These are phyloP conservation scores for Apis florea DNA, from an alignment of 1,140 invertebrate species.

Conservation along the genomic window DNA sequence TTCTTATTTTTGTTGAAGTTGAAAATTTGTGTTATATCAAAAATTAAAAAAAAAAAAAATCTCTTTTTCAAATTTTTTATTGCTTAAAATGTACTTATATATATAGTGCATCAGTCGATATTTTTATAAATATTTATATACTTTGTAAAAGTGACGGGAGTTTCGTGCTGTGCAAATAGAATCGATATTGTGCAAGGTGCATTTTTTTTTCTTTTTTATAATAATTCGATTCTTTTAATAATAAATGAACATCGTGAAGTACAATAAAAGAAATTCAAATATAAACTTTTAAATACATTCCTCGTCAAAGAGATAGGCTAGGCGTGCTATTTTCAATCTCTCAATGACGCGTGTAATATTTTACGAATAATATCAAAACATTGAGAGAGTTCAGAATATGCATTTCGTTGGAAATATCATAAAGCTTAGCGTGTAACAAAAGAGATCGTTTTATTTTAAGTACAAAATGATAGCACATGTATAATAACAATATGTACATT, in stretches of 20 bases:
- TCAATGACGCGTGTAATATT: too few species aligned
- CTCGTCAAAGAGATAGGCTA: too few species aligned
- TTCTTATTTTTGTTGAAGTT: not conserved
- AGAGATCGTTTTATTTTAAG: too few species aligned
- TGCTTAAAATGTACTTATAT: slow-evolving; percentile 29
- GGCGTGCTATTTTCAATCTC: too few species aligned
- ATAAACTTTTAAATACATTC: not conserved
- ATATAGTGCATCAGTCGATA: slow-evolving; percentile 47
- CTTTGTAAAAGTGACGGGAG: slow-evolving; percentile 24
- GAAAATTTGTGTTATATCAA: not conserved
- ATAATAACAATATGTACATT: too few species aligned
- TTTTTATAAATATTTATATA: slow-evolving; percentile 33
- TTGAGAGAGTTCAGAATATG: too few species aligned
- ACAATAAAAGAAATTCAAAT: slow-evolving; percentile 2
- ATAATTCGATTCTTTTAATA: slow-evolving; percentile 10
- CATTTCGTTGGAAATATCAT: too few species aligned
- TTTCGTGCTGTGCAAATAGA: slow-evolving; percentile 37
- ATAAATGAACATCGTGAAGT: slow-evolving; percentile 16
- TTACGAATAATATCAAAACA: too few species aligned
- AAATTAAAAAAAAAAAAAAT: too few species aligned
- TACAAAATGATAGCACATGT: too few species aligned
- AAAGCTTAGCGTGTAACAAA: too few species aligned
- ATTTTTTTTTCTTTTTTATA: not conserved
- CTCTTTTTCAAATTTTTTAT: slow-evolving; percentile 8
- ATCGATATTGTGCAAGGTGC: slow-evolving; percentile 21